Conservation (phyloP, 2,113 vertebrate genomes). For the Entelurus aequoreus region DNA sequence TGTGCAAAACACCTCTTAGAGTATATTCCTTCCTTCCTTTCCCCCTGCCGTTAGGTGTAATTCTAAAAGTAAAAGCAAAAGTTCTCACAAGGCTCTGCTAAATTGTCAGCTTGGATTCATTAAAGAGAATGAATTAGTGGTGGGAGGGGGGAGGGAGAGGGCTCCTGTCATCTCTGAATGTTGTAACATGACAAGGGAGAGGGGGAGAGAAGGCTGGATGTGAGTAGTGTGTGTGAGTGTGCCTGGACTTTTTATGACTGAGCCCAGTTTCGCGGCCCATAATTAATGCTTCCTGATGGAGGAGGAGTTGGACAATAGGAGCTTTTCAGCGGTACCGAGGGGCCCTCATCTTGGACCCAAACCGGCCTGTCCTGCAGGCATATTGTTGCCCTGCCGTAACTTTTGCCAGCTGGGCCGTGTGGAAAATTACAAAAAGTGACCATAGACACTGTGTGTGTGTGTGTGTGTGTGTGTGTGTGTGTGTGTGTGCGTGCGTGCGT, state of each 20-base stretch:
- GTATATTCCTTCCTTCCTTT: constrained; percentile 16
- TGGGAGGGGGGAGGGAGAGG: constrained; percentile 15
- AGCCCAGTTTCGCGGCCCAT: constrained; percentile 83
- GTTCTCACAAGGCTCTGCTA: constrained; percentile 34
- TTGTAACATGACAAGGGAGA: constrained; percentile 29
- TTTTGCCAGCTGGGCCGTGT: constrained; percentile 89
- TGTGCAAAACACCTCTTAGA: constrained; percentile 13
- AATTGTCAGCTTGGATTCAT: constrained; percentile 45
- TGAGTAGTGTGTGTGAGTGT: constrained; percentile 16
- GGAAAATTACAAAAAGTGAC: constrained; percentile 76
- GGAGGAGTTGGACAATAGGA: constrained; percentile 84
- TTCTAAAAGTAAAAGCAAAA: constrained; percentile 11
- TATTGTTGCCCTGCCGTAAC: constrained; percentile 87
- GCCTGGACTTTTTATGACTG: constrained; percentile 46
- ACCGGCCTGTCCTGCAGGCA: constrained; percentile 78
- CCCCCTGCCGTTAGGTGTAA: constrained; percentile 14
- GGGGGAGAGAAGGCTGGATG: constrained; percentile 1
- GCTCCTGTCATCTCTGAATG: constrained; percentile 41
- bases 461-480: neutral
- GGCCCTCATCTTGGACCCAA: constrained; percentile 52
- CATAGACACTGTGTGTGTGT: constrained; percentile 59
- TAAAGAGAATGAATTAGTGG: constrained; percentile 32
- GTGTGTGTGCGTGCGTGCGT: constrained; percentile 8
- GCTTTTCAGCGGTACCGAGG: constrained; percentile 79
- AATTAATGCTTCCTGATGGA: constrained; percentile 94